Percentiles rank a stretch among this genome's conserved stretches.
Evolutionary conservation across 2,888 invertebrate species (phyloP).

Genomic region (Vesta saturnalis): DNA sequence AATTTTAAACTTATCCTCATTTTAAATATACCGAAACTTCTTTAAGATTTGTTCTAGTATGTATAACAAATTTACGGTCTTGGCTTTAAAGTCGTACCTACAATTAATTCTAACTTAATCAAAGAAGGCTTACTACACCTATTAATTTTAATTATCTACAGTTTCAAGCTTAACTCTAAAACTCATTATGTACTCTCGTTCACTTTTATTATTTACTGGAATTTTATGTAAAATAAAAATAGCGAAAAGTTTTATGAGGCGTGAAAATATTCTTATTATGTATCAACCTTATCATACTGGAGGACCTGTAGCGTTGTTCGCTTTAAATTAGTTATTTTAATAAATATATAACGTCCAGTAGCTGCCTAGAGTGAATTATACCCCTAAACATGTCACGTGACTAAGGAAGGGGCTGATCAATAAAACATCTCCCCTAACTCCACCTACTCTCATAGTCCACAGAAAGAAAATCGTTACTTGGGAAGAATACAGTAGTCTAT

Average conservation of each 20-base stretch:
- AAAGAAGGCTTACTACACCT: too few species aligned
- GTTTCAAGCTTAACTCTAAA: too few species aligned
- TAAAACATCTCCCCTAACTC: conserved; percentile 64
- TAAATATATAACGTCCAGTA: conserved; percentile 43
- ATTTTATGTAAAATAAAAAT: too few species aligned
- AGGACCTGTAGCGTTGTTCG: conserved; percentile 4
- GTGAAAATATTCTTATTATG: not conserved
- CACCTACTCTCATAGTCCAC: conserved; percentile 54
- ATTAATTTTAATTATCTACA: too few species aligned
- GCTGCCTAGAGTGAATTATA: conserved; percentile 61
- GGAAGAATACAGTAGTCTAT: conserved; percentile 58
- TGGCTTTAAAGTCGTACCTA: too few species aligned
- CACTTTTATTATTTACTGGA: too few species aligned
- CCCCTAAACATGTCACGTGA: conserved; percentile 61
- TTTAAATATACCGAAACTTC: not conserved
- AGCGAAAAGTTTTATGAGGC: too few species aligned
- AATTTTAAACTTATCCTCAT: conserved; percentile 30
- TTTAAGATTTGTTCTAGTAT: not conserved
- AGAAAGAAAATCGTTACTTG: conserved; percentile 63
- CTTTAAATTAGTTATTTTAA: conserved; percentile 33
- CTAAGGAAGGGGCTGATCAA: conserved; percentile 66
- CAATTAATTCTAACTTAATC: too few species aligned
- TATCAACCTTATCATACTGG: not conserved
- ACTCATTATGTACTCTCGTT: too few species aligned
- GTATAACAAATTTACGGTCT: too few species aligned